A percentile compares a stretch with the other conserved stretches of the same genome.
phyloP scores from a whole-genome alignment of 2,113 vertebrate species.

The Dolichotis patagonum region DNA sequence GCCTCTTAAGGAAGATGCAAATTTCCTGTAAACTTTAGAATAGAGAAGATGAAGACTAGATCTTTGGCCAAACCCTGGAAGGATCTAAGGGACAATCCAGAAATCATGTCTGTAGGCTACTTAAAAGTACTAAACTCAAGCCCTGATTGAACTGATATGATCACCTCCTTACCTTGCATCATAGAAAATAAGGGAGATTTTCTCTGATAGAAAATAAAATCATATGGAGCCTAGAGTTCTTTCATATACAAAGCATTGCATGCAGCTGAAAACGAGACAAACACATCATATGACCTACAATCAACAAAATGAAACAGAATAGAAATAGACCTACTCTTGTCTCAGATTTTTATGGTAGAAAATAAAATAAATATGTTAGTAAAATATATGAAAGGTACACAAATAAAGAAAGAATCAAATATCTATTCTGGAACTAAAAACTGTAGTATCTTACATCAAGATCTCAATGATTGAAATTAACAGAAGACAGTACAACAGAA shows the following conservation, averaged over 20 bases:
- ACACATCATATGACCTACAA: neutral
- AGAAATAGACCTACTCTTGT: neutral
- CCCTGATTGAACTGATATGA: neutral
- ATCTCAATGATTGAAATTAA: neutral
- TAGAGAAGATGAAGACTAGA: neutral
- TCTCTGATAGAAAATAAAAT: neutral
- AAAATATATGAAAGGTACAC: neutral
- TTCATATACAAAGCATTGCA: neutral
- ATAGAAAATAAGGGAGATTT: neutral
- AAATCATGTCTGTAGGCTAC: neutral
- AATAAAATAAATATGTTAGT: neutral
- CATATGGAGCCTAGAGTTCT: neutral
- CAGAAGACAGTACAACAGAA: neutral
- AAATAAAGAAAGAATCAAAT: neutral
- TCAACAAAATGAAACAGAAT: neutral
- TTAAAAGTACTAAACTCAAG: neutral
- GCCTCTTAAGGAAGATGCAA: neutral
- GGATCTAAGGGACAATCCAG: neutral
- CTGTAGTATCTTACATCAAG: neutral
- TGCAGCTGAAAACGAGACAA: neutral
- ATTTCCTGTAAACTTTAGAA: neutral
- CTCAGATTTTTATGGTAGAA: neutral
- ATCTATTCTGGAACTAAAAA: neutral
- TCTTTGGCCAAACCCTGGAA: neutral
- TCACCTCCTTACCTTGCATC: neutral